Evolutionary conservation across 2,113 vertebrate species (phyloP).

Genomic region (Connochaetes taurinus): DNA sequence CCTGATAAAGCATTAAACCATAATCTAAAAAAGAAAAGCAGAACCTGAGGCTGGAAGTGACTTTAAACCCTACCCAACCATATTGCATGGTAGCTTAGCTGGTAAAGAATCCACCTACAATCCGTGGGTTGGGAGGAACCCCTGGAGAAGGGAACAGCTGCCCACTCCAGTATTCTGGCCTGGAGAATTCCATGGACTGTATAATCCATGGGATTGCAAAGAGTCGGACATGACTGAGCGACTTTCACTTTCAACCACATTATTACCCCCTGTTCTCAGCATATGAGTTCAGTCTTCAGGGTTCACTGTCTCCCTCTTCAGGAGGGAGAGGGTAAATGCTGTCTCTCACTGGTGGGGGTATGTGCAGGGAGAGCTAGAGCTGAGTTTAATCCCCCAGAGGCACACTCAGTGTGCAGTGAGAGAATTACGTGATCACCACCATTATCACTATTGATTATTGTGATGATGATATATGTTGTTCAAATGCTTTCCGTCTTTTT

Average conservation of each 20-base stretch:
- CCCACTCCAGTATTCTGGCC: neutral
- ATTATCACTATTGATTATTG: neutral
- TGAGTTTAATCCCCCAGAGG: neutral
- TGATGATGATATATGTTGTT: neutral
- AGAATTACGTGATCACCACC: neutral
- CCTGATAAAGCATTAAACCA: neutral
- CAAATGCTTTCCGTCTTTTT: neutral
- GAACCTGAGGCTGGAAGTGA: neutral
- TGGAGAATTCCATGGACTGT: neutral
- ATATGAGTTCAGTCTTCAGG: neutral
- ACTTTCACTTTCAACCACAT: neutral
- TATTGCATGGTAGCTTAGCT: neutral
- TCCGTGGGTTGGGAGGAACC: neutral
- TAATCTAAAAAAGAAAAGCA: neutral
- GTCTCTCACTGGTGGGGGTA: neutral
- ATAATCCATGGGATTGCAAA: neutral
- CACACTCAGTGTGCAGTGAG: fast-evolving
- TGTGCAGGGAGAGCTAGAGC: too few relatives aligned
- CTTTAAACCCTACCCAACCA: neutral
- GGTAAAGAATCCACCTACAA: neutral
- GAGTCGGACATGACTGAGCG: neutral
- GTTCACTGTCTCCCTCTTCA: neutral
- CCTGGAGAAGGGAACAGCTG: neutral
- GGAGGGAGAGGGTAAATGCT: neutral
- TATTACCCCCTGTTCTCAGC: neutral